Base-by-base conservation (phyloP, 1,140 invertebrate genomes). In the Panulirus ornatus region DNA sequence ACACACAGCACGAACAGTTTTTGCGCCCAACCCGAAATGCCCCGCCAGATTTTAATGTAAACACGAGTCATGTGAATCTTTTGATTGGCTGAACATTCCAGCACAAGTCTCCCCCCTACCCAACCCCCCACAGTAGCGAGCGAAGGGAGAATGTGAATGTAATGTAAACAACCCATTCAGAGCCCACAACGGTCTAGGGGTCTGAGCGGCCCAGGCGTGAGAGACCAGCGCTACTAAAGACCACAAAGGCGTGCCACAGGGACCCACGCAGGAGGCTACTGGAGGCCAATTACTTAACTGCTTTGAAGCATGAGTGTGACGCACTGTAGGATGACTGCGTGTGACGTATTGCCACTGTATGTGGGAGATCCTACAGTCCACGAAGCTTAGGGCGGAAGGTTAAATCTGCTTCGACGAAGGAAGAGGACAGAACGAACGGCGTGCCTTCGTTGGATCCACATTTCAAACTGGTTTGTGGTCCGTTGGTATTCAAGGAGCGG, bases 101-200 rank as follows among this genome's bases (percentile, higher is more conserved):
- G 85, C 85, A 88, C 85, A 88, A 79, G 85, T 88, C 85, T 76
- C 76, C n/a, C 58, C 44, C 16, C 8, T 16, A 8, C 16, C 44
- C 44, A 8, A 11, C 16, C 44, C 16, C 75, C 70, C 84, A 79
- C 84, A 87, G 84, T 78, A 87, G 84, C 71, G 47, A 66, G 51
- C 51, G 70, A 3, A 76, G 70, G 71, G 84, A 87, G 84, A 70
- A 66, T 79, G 75, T 88, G 75, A 70, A 66, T 44, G 51, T 88
- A 88, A 88, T 88, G 85, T 88, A 88, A 88, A 88, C 85, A 88
- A 19, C 85, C 85, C 76, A 88, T 88, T 88, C 85, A 88, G 85
- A 11, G 30, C 73, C 40, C 75, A 88, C 85, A 88, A 88, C 85
- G 85, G 85, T 88, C 85, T 70, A 66, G 54, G 84, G 85, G 73